Base-by-base conservation (phyloP, 1,140 invertebrate species). In the Liolophura sinensis region DNA sequence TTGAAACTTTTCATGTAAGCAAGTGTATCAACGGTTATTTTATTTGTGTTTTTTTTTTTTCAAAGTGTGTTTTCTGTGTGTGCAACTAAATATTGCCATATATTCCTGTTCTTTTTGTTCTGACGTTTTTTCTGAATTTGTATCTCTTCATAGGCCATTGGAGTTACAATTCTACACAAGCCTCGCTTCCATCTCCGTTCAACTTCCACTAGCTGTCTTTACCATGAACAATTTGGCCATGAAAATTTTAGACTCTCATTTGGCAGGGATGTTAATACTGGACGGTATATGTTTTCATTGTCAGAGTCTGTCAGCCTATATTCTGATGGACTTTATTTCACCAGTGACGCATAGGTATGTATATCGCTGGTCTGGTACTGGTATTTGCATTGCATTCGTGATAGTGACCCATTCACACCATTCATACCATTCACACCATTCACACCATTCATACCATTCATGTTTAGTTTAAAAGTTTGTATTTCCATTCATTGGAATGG, bases 131-230 rank as follows among this genome's bases (percentile, higher is more conserved):
- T n/a, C n/a, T n/a, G n/a, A n/a, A n/a, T n/a, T n/a, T n/a, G n/a
- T n/a, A n/a, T 69, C 46, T 73, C 74, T 71, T 77, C 75, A 62
- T 74, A 93, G 92, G n/a, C 92, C 92, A 64, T 91, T 92, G 60
- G 92, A 94, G 79, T 82, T 94, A 15, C 92, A 94, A 84, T 93
- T 93, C 85, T 94, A 92, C 82, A 93, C 92, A 14, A 92, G 91
- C 84, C 81, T 92, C 72, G 91, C 91, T 59, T 92, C 91, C 62
- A 86, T 93, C 49, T 85, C 92, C n/a, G 88, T 93, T 50, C 91
- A 93, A 86, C 90, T 93, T 75, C 92, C 92, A 68, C 89, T 88
- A 11, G 89, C 90, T 72, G 84, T 92, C 68, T 83, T 92, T 51
- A 80, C 93, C 65, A 80, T 93, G 62, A 90, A 93, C 83, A 74